Evolutionary conservation across 2,797 vertebrate species (phyloP), one percentile per base, ranked within the genome.

Genomic region (Lepidocolaptes lacrymiger): DNA sequence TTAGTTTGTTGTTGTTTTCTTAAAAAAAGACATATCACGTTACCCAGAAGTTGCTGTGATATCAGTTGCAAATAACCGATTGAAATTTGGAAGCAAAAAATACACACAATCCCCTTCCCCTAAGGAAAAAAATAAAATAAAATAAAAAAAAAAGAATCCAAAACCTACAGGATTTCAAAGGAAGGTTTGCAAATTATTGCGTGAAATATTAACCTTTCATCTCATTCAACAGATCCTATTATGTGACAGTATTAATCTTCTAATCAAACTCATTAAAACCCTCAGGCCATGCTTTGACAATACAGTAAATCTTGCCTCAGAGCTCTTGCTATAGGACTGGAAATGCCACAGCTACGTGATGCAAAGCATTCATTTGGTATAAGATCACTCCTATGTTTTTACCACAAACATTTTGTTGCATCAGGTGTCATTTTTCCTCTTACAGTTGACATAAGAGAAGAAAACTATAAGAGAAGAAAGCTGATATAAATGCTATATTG

Each of bases 121-220:
- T 12, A 55, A 17, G 6, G 6, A 16, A 44, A 13, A 19, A 8
- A 23, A 37, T 27, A 48, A 6, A 41, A 41, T 19, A 12, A 17
- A 41, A 4, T n/a, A n/a, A 32, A 18, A 0, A 2, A 41, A 43
- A 39, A 1, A 32, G 37, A 67, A 69, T 12, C 10, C 0, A 4
- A 86, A 58, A 76, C 13, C 15, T 75, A 61, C 21, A 71, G 18
- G n/a, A 61, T 94, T 96, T 91, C 87, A 89, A 19, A 39, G 55
- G 62, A 64, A 88, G 17, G 39, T 71, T 76, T 85, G 74, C 81
- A 94, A 93, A 92, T 93, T 71, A 63, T 48, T 69, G 39, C 37
- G 59, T 91, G 89, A 96, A 96, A 89, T 93, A 96, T 48, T 93
- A 92, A 96, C 89, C 86, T 94, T 93, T 96, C 86, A 92, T 76